Base-by-base conservation (phyloP, 2,113 vertebrate species). In the Crotalus tigris region DNA sequence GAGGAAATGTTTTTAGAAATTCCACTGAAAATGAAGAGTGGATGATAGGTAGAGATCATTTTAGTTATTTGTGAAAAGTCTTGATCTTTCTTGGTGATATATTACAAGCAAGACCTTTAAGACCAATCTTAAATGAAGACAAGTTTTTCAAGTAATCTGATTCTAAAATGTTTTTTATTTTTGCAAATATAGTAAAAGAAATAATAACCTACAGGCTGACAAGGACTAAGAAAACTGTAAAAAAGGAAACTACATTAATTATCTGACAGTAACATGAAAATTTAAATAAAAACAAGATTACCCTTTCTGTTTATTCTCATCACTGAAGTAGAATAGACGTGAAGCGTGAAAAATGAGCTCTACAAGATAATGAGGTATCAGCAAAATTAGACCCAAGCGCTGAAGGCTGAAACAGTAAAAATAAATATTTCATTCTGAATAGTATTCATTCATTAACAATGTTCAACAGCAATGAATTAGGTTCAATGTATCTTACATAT, bases 291-390 rank as follows among this genome's bases (percentile, higher is more conserved):
- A 69, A 55, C 85, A 89, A 51, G 64, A 85, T 64, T 98, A 98
- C 98, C 98, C 98, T 95, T 98, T 98, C 94, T 98, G 98, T 94
- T 98, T 98, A 97, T 98, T 98, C 95, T 98, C 98, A 17, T 98
- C 98, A 86, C 97, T 98, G 97, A 98, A 98, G 97, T 98, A 98
- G 96, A 98, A 98, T 93, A 98, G 97, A 39, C 98, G 97, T 12
- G 98, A 98, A 33, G 98, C 98, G 81, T 98, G 98, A 93, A 98
- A 98, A 96, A 98, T 96, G 51, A 98, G 97, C 96, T 98, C 98
- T 95, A 98, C 98, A 95, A 98, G 96, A 96, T 98, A 98, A 96
- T 98, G 98, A 94, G 98, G 98, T 91, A 98, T 97, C 94, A 98
- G 96, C 92, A 98, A 93, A 94, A 98, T 97, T 95, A 98, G 96